Evolutionary conservation across 92 coral and sea anemone species (phyloP), one percentile per base, ranked within the genome.

Genomic region (Pocillopora grandis): DNA sequence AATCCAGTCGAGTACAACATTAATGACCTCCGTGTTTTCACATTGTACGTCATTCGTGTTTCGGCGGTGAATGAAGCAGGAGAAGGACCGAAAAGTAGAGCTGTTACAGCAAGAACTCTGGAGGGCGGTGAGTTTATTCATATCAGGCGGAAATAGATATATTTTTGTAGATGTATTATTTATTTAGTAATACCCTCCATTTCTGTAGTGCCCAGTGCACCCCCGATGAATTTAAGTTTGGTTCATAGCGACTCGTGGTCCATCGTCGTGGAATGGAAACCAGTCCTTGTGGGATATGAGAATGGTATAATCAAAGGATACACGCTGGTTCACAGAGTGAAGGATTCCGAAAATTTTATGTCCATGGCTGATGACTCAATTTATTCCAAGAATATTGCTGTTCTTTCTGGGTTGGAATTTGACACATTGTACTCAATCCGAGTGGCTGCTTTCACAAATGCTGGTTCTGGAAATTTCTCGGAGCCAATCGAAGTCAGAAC

Each of bases 381-480:
- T 0, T 52, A 31, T 58, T 23, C 71, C 14, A 31, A 58, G 14
- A 69, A 56, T 72, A 64, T 75, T 10, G 73, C 82, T 48, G 57
- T 76, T 10, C 23, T 87, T 10, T 14, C 19, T 9, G 72, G 48
- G 6, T 42, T 80, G 20, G 58, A 13, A 3, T 4, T 61, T 23
- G 60, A 66, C 42, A 84, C 86, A 1, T 23, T 60, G 37, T 90
- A 87, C 66, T 42, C 12, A 1, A 83, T 87, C 55, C 70, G 37
- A 21, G 90, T 87, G 42, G 87, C 81, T 65, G 82, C 80, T 61
- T 79, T 57, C 36, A 82, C 93, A 18, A 77, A 77, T 14, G 68
- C 56, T 42, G 93, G 90, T 36, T 58, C 31, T 35, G 88, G 93
- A 60, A 78, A 76, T 2, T 90, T 36, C 12, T 87, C 93, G 1